phyloP scores from a whole-genome alignment of 2,113 vertebrate species.

The Stomatorhinus ivindoensis region DNA sequence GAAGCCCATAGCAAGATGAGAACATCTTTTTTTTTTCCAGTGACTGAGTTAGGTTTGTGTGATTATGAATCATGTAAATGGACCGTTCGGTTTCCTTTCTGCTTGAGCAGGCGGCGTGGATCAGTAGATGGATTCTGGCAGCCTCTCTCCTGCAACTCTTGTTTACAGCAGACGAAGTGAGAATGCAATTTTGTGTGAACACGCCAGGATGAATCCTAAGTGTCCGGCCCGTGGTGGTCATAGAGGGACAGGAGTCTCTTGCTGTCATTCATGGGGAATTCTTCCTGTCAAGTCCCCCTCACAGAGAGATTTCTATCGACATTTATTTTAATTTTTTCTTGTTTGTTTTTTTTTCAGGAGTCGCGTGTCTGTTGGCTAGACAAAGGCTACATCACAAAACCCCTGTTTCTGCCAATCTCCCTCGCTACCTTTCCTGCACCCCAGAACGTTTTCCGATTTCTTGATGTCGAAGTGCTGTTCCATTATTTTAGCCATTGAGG shows the following conservation, averaged over 20 bases:
- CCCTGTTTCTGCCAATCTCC: neutral
- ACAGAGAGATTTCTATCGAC: neutral
- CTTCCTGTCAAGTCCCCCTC: neutral
- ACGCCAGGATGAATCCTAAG: neutral
- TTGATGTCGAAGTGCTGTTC: neutral
- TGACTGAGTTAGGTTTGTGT: neutral
- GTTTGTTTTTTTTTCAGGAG: neutral
- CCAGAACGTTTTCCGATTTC: neutral
- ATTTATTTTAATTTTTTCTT: neutral
- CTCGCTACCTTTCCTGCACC: neutral
- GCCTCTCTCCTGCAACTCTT: neutral
- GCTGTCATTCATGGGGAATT: neutral
- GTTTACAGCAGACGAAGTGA: neutral
- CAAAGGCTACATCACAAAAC: neutral
- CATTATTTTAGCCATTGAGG: neutral
- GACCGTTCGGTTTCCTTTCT: neutral
- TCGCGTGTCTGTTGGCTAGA: neutral
- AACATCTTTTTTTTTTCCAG: neutral
- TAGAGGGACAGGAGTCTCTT: neutral
- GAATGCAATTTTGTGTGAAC: neutral
- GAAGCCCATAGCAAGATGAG: neutral
- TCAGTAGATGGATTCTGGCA: neutral
- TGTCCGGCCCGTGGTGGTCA: neutral
- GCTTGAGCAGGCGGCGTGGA: neutral
- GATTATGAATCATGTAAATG: neutral